Evolutionary conservation across 1,140 invertebrate genomes (phyloP), one percentile per base, ranked within the genome.

Genomic region (Conopomorpha cramerella): DNA sequence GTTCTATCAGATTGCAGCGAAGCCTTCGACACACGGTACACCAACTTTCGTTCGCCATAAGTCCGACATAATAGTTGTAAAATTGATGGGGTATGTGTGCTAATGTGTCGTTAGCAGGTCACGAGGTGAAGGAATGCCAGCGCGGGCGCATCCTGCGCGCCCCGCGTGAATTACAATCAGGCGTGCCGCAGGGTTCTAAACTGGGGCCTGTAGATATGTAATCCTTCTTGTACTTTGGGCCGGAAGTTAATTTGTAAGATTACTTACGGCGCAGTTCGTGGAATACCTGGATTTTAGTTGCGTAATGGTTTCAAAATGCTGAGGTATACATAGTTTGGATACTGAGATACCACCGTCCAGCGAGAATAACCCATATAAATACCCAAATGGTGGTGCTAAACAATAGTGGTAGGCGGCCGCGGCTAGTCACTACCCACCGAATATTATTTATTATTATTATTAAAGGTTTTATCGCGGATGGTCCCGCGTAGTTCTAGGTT

Each of bases 101-200:
- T 57, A 54, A 54, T 51, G 51, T 45, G 45, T 37, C 16, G n/a
- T n/a, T 40, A 54, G 51, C 61, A 37, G 59, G 62, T 66, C 51
- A 66, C 36, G 39, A 51, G 54, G 51, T 42, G 33, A 39, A 41
- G 43, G 45, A 35, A 48, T 43, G 40, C 34, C 26, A 16, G 34
- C 26, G 32, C 34, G 26, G n/a, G 25, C 16, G 38, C 39, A 44
- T 51, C 49, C 49, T 51, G 43, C 34, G 33, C 16, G 13, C 15
- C 19, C 30, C 30, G 14, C 14, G 13, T 34, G 46, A 45, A 51
- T 51, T 42, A 32, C 31, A 51, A 51, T 51, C 38, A 43, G 43
- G 38, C 34, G 34, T 47, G 13, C 37, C 31, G 18, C 44, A 46
- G 45, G 48, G 41, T 37, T 38, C 37, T 4, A 8, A 34, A 27